Evolutionary conservation across 1,140 invertebrate species (phyloP).

Genomic region (Drosophila punjabiensis): DNA sequence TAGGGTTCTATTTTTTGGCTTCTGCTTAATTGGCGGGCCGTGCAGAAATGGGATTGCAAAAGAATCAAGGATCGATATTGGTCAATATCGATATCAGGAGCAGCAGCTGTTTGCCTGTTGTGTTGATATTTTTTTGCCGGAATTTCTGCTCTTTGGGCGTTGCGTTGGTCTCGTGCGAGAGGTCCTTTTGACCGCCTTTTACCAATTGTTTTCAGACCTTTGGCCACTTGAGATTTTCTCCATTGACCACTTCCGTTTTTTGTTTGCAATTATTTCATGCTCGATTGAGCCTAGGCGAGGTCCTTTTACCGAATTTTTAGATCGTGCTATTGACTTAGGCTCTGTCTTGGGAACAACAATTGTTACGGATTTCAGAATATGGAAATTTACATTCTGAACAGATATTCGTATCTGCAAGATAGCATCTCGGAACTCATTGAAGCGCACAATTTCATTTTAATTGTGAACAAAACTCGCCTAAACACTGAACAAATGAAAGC

Average conservation of each 20-base stretch:
- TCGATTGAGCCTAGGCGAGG: constrained; percentile 52
- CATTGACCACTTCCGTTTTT: constrained; percentile 76
- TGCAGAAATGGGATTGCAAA: constrained; percentile 36
- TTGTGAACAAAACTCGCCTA: constrained; percentile 77
- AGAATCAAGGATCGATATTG: constrained; percentile 8
- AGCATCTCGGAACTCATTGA: constrained; percentile 31
- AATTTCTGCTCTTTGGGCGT: constrained; percentile 52
- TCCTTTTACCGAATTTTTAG: constrained; percentile 38
- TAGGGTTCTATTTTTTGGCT: constrained; percentile 56
- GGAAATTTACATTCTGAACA: constrained; percentile 10
- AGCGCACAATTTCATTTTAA: constrained; percentile 77
- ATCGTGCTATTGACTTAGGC: constrained; percentile 65
- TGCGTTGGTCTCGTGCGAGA: constrained; percentile 73
- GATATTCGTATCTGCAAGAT: constrained; percentile 20
- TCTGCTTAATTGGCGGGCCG: constrained; percentile 74
- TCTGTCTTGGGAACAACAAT: constrained; percentile 21
- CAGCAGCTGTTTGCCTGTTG: constrained; percentile 28
- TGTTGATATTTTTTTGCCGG: constrained; percentile 43
- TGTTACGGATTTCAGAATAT: constrained; percentile 9
- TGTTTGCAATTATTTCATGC: constrained; percentile 59
- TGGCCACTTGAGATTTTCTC: constrained; percentile 59
- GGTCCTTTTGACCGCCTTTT: constrained; percentile 32
- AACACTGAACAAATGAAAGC: constrained; percentile 83
- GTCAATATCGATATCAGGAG: constrained; percentile 22
- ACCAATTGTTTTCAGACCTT: constrained; percentile 41